These are phyloP conservation scores for Popillia japonica DNA, from an alignment of 1,140 invertebrate species.

Conservation along the genomic window DNA sequence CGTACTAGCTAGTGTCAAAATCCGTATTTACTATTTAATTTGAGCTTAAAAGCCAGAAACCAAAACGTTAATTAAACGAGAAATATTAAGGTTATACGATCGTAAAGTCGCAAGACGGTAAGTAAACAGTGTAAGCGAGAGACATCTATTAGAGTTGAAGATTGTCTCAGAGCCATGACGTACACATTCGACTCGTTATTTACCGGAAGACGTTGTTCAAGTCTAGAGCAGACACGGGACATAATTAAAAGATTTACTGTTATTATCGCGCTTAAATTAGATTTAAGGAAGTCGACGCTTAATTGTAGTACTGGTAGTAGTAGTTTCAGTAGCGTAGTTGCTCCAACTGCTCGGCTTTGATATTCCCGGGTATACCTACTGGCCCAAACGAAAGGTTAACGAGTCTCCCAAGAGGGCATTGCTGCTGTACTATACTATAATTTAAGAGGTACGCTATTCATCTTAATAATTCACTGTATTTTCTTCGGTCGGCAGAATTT, in stretches of 20 bases:
- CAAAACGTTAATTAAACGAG: constrained; percentile 11
- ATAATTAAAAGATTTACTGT: constrained; percentile 19
- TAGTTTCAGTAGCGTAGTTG: not conserved
- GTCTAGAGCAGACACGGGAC: not conserved
- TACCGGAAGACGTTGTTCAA: not conserved
- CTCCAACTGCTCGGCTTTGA: not conserved
- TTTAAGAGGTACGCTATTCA: not conserved
- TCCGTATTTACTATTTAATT: not conserved
- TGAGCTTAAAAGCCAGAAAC: not conserved
- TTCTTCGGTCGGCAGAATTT: not conserved
- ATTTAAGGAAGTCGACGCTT: constrained; percentile 10
- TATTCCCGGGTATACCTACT: not conserved
- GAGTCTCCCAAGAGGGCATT: not conserved
- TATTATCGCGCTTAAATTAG: constrained; percentile 12
- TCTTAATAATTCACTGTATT: constrained; percentile 9
- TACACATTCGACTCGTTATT: not conserved
- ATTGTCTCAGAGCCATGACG: not conserved
- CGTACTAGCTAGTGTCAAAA: not conserved
- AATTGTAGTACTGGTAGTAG: constrained; percentile 6
- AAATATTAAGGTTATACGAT: not conserved
- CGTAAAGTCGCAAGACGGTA: not conserved
- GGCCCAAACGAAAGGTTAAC: not conserved
- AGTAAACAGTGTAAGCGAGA: not conserved
- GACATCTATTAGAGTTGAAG: not conserved
- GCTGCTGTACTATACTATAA: not conserved